A percentile compares a stretch with the other conserved stretches of the same genome.
These are phyloP conservation scores for Patella pellucida DNA, from an alignment of 2,888 invertebrate species.

Conservation along the genomic window DNA sequence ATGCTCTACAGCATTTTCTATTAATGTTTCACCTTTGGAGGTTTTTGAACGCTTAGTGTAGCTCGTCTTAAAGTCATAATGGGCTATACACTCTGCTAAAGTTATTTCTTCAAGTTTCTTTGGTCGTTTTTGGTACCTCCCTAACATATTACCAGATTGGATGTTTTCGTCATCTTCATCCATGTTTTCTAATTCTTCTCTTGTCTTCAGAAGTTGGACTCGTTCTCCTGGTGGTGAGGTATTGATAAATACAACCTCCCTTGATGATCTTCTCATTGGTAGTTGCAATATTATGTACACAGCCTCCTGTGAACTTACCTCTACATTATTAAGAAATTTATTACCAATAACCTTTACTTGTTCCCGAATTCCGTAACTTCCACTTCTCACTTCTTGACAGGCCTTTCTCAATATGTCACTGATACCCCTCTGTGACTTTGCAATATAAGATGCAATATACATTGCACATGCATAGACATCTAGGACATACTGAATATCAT, in stretches of 20 bases:
- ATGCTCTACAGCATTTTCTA: too few species aligned
- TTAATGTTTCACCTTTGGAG: too few species aligned
- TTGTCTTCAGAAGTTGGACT: too few species aligned
- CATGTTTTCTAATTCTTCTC: too few species aligned
- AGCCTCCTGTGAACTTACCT: constrained; percentile 56
- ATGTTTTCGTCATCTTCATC: constrained; percentile 24
- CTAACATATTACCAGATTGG: constrained; percentile 31
- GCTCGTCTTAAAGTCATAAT: constrained; percentile 20
- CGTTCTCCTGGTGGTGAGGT: constrained; percentile 23
- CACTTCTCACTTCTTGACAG: constrained; percentile 34
- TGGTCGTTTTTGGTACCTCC: constrained; percentile 38
- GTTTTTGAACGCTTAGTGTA: not conserved
- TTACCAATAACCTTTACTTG: constrained; percentile 26
- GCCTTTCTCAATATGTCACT: constrained; percentile 38
- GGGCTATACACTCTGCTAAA: constrained; percentile 37
- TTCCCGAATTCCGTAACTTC: constrained; percentile 22
- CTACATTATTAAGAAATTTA: constrained; percentile 21
- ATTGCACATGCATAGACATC: too few species aligned
- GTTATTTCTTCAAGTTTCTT: constrained; percentile 22
- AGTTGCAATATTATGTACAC: constrained; percentile 44
- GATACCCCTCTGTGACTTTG: constrained; percentile 43
- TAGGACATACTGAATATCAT: too few species aligned
- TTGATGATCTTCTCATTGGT: constrained; percentile 39
- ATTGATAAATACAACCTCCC: constrained; percentile 42
- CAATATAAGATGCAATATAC: constrained; percentile 40